Evolutionary conservation across 2,888 invertebrate species (phyloP).

Genomic region (Mesopsocus fuscifrons): DNA sequence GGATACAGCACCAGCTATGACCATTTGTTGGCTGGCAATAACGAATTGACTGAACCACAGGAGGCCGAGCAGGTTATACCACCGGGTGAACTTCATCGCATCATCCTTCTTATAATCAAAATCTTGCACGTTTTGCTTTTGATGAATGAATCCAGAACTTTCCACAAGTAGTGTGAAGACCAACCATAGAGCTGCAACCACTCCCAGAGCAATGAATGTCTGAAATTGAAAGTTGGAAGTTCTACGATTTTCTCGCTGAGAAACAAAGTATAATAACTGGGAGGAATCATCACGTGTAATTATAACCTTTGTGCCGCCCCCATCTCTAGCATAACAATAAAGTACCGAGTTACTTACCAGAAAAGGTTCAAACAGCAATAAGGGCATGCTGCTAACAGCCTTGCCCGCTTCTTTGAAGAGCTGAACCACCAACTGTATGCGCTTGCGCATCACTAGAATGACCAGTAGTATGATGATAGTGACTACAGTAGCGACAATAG

Average conservation of each 20-base stretch:
- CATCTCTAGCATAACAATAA: too few relatives aligned
- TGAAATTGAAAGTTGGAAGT: constrained; percentile 22
- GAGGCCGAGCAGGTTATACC: constrained; percentile 35
- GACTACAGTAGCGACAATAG: constrained; percentile 37
- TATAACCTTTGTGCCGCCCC: too few relatives aligned
- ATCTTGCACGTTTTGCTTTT: constrained; percentile 19
- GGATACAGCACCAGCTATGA: constrained; percentile 42
- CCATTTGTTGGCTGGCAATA: constrained; percentile 45
- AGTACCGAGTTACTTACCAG: constrained; percentile 32
- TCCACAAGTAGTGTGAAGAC: constrained; percentile 40
- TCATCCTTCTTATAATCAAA: constrained; percentile 25
- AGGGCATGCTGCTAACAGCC: constrained; percentile 39
- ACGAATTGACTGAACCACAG: constrained; percentile 46
- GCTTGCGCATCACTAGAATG: constrained; percentile 37
- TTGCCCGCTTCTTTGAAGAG: constrained; percentile 47
- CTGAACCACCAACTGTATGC: constrained; percentile 38
- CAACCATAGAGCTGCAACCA: constrained; percentile 34
- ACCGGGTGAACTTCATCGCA: constrained; percentile 27
- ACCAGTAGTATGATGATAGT: constrained; percentile 34
- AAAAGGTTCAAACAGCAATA: constrained; percentile 37
- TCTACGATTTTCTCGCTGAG: too few relatives aligned
- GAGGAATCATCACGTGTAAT: too few relatives aligned
- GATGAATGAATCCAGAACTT: constrained; percentile 31
- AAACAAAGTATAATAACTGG: too few relatives aligned
- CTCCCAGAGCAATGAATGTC: constrained; percentile 34